Evolutionary conservation across 2,797 vertebrate genomes (phyloP).

Genomic region (Ara ararauna): DNA sequence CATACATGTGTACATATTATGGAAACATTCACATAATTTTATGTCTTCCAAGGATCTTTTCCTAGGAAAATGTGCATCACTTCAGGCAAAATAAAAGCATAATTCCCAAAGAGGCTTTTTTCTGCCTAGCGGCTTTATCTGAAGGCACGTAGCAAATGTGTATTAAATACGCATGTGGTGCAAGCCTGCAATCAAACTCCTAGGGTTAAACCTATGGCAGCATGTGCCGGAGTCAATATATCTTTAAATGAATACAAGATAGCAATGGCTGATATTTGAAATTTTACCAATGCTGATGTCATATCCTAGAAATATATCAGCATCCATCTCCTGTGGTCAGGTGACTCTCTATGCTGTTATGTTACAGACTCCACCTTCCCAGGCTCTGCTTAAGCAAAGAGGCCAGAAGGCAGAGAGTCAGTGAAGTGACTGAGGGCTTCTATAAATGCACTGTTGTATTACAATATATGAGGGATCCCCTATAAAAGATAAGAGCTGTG

Average conservation of each 20-base stretch:
- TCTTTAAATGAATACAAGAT: not conserved
- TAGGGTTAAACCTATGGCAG: not conserved
- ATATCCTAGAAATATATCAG: not conserved
- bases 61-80: not conserved
- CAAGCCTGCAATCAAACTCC: not conserved
- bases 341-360: rapidly evolving
- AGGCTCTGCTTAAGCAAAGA: not conserved
- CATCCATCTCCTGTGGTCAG: rapidly evolving
- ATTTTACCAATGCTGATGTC: not conserved
- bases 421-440: not conserved
- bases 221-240: not conserved
- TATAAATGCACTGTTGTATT: not conserved
- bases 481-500: not conserved
- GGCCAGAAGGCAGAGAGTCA: not conserved
- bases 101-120: not conserved
- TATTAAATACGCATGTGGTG: not conserved
- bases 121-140: not conserved
- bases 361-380: not conserved
- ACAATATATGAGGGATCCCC: not conserved
- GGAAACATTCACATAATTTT: not conserved
- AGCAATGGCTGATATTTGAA: not conserved
- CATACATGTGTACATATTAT: not conserved
- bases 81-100: not conserved
- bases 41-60: constrained; percentile 23
- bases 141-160: rapidly evolving